Evolutionary conservation across 1,140 invertebrate species (phyloP).

Genomic region (Cherax destructor): DNA sequence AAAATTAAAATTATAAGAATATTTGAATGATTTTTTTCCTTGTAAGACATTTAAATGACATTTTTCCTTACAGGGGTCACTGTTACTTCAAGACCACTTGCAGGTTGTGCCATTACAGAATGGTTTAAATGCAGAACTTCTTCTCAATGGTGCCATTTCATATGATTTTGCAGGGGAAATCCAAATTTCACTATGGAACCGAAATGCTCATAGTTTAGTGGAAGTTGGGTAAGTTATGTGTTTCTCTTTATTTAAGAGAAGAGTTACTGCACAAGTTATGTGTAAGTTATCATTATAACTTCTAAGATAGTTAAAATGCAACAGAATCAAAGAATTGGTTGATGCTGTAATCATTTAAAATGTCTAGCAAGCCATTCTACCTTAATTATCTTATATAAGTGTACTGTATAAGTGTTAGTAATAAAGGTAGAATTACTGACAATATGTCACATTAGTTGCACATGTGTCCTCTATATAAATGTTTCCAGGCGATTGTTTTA

Average conservation of each 20-base stretch:
- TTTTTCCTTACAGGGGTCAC: slow-evolving; percentile 79
- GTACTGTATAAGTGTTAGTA: too few species aligned
- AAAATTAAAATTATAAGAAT: neutral
- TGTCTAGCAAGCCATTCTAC: too few species aligned
- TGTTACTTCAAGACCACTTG: slow-evolving; percentile 85
- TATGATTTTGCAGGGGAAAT: slow-evolving; percentile 90
- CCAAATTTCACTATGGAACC: slow-evolving; percentile 90
- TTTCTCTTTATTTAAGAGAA: neutral
- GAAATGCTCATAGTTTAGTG: slow-evolving; percentile 88
- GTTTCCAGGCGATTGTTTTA: too few species aligned
- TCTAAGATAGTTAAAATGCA: neutral
- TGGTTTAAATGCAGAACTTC: slow-evolving; percentile 84
- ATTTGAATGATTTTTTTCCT: neutral
- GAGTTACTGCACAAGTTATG: neutral
- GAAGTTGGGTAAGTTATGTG: slow-evolving; percentile 81
- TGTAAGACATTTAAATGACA: neutral
- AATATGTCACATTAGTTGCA: too few species aligned
- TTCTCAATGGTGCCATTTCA: slow-evolving; percentile 84
- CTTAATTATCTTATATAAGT: too few species aligned
- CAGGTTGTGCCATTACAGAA: slow-evolving; percentile 83
- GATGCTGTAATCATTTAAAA: too few species aligned
- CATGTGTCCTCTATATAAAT: too few species aligned
- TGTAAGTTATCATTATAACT: neutral
- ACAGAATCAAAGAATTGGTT: too few species aligned
- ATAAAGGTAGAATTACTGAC: too few species aligned